Percentiles rank a stretch among this genome's conserved stretches.
These are phyloP conservation scores for Spilarctia lutea DNA, from an alignment of 2,888 invertebrate genomes.

Conservation along the genomic window DNA sequence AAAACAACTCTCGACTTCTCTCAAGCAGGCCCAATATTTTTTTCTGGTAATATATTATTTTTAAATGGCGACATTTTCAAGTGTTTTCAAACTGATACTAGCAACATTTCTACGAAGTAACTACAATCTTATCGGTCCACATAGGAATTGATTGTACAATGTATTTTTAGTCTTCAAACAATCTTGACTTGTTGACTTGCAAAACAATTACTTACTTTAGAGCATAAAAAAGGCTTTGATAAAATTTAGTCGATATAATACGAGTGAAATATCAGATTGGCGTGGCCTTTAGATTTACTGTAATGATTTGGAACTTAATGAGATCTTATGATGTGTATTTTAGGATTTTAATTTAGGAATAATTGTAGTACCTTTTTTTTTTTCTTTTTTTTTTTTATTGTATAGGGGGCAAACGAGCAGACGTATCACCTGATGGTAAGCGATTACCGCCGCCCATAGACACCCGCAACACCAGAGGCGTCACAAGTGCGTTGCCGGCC, in stretches of 20 bases:
- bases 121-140: background rate
- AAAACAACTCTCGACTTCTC: background rate
- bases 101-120: background rate
- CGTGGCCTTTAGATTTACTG: background rate
- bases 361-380: too few species aligned
- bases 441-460: too few species aligned
- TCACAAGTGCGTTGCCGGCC: too few species aligned
- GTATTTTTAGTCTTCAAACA: background rate
- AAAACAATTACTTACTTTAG: background rate
- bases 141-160: background rate
- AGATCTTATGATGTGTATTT: background rate
- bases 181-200: background rate
- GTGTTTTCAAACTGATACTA: background rate
- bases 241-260: background rate
- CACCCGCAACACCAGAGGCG: too few species aligned
- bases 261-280: background rate
- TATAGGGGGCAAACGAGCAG: too few species aligned
- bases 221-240: background rate
- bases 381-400: too few species aligned
- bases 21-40: background rate
- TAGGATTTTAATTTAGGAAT: too few species aligned
- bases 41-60: background rate
- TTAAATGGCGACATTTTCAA: conserved; percentile 8
- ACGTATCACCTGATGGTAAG: too few species aligned
- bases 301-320: background rate